These are phyloP conservation scores for Scaptomyza pallida DNA, from an alignment of 1,140 invertebrate species.

Conservation along the genomic window DNA sequence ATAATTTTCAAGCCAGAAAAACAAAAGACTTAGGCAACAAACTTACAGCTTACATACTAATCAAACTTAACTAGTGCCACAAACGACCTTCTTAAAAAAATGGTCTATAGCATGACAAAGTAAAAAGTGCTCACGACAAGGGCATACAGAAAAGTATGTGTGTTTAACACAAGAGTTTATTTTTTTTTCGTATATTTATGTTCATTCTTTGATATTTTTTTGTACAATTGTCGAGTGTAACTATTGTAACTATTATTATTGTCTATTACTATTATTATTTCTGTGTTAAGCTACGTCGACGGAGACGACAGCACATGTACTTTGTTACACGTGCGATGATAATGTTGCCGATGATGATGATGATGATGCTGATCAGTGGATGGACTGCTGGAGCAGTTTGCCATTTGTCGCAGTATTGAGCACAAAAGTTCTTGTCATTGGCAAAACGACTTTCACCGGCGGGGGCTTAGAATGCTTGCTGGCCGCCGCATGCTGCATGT, in stretches of 20 bases:
- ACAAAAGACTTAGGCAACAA: slow-evolving; percentile 75
- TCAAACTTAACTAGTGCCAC: neutral
- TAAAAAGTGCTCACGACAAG: neutral
- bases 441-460: slow-evolving; percentile 80
- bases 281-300: slow-evolving; percentile 64
- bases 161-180: slow-evolving; percentile 19
- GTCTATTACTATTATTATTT: slow-evolving; percentile 78
- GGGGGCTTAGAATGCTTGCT: slow-evolving; percentile 58
- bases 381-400: slow-evolving; percentile 32
- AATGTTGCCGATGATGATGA: slow-evolving; percentile 17
- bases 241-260: slow-evolving; percentile 68
- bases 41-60: slow-evolving; percentile 49
- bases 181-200: slow-evolving; percentile 54
- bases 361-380: slow-evolving; percentile 7
- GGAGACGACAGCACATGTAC: slow-evolving; percentile 56
- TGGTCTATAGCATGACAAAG: neutral
- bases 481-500: neutral
- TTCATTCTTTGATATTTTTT: slow-evolving; percentile 51
- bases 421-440: slow-evolving; percentile 76
- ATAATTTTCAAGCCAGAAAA: neutral
- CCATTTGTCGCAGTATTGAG: slow-evolving; percentile 73
- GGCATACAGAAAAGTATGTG: slow-evolving; percentile 6
- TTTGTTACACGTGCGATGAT: slow-evolving; percentile 68
- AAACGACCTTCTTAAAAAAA: neutral
- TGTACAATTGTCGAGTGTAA: neutral